Base-by-base conservation (phyloP, 2,888 invertebrate species). In the Rugalucina vietnamica region DNA sequence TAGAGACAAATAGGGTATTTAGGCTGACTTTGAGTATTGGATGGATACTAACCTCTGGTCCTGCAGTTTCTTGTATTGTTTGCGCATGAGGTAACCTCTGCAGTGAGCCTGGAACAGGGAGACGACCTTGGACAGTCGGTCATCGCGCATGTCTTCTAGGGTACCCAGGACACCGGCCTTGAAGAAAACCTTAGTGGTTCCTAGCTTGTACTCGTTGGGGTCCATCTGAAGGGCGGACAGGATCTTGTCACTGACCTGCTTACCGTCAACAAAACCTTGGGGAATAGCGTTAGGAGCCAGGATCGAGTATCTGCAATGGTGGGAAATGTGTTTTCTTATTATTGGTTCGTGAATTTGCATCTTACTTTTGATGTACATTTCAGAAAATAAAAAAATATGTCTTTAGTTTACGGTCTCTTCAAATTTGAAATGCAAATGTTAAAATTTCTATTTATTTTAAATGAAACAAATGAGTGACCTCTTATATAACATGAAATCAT, bases 101-200 rank as follows among this genome's bases (percentile, higher is more conserved):
- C 98, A 97, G 97, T 97, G 98, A 92, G 98, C 97, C 96, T 96
- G 96, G 94, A 96, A 95, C 98, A 99, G 98, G 94, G 98, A 97
- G 95, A 99, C 97, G 95, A 99, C 99, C 96, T 98, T 98, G 96
- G 95, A 93, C 93, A 99, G 96, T 96, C 99, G 98, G 96, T 99
- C 99, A 96, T 99, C 99, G 97, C 99, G 98, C 96, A 99, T 97
- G 96, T 99, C 99, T 96, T 99, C 99, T 97, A 99, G 98, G 96
- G 98, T 98, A 98, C 99, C 99, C 96, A 99, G 96, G 96, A 99
- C 99, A 97, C 99, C 99, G 94, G 99, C 99, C 95, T 99, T 98
- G 98, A 99, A 99, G 98, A 99, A 99, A 97, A 99, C 99, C 98
- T 99, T 99, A 91, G 99, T 99, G 96, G 98, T 98, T 96, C 99